Percentiles rank a stretch among this genome's conserved stretches.
phyloP scores from a whole-genome alignment of 92 coral and sea anemone species.

The Heteractis magnifica region DNA sequence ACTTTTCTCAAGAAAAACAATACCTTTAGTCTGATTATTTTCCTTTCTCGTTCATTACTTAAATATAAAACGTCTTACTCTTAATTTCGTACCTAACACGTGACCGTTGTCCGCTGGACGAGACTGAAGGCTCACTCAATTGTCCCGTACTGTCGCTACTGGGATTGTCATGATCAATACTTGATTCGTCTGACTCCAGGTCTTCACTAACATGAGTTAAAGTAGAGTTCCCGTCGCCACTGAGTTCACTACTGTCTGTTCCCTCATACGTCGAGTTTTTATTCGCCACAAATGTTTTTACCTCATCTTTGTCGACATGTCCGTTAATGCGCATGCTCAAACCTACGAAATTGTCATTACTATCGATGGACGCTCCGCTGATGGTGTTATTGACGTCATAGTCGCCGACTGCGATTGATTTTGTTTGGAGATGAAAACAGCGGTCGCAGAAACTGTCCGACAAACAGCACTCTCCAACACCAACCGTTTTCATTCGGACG shows the following conservation, averaged over 20 bases:
- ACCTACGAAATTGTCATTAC: slow-evolving; percentile 46
- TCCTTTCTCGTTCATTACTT: background rate
- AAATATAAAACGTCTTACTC: background rate
- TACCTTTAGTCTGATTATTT: background rate
- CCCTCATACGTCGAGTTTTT: slow-evolving; percentile 34
- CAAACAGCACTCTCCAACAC: slow-evolving; percentile 90
- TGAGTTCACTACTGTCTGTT: slow-evolving; percentile 24
- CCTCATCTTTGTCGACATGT: slow-evolving; percentile 19
- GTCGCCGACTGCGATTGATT: slow-evolving; percentile 84
- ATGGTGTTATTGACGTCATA: slow-evolving; percentile 38
- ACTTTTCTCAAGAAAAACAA: background rate
- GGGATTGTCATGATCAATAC: slow-evolving; percentile 84
- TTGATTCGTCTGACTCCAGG: slow-evolving; percentile 64
- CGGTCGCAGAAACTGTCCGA: slow-evolving; percentile 90
- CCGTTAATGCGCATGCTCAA: slow-evolving; percentile 31
- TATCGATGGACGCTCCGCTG: slow-evolving; percentile 9
- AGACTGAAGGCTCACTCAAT: slow-evolving; percentile 66
- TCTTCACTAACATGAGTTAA: slow-evolving; percentile 50
- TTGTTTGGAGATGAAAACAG: slow-evolving; percentile 75
- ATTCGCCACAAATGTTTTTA: slow-evolving; percentile 40
- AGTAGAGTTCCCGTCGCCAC: slow-evolving; percentile 19
- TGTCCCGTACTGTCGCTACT: slow-evolving; percentile 86
- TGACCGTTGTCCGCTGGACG: slow-evolving; percentile 49
- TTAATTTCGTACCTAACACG: slow-evolving; percentile 66
- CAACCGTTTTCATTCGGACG: slow-evolving; percentile 62